Evolutionary conservation across 2,113 vertebrate species (phyloP), one percentile per base, ranked within the genome.

Genomic region (Clarias batrachus): DNA sequence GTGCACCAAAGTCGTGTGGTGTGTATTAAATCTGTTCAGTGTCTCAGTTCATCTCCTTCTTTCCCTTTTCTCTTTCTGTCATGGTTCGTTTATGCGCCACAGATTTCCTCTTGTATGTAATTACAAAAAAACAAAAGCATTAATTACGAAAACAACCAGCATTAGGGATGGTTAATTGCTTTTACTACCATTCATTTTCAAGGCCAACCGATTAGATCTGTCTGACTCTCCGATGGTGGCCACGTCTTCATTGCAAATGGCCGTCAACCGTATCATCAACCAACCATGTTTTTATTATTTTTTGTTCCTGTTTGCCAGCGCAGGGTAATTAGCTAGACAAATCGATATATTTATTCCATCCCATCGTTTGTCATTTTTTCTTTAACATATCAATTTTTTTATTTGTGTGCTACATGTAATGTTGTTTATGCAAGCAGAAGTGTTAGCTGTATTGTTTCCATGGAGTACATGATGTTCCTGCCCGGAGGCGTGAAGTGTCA

Each of bases 131-230:
- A 68, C 63, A 66, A 83, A 83, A 30, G 63, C 62, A 52, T 68
- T 54, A 68, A 52, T 66, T 82, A 82, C 62, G 54, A 85, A 71
- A 88, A 91, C 92, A 90, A 84, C 27, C 66, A 82, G 89, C 86
- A 85, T 91, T 90, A 88, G 83, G 79, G 86, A 25, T 86, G 88
- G 87, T 91, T 92, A 92, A 91, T 91, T 90, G 87, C 81, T 80
- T 88, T 90, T 76, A 68, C 86, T 86, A 71, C 68, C 91, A 89
- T 91, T 92, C 89, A 92, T 91, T 90, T 91, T 87, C 81, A 91
- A 70, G 71, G 80, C 88, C 90, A 92, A 89, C 85, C 90, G 84
- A 92, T 92, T 90, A 85, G 84, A 92, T 92, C 88, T 70, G 57
- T 86, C 82, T 88, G 76, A 87, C 81, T 84, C 84, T 89, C 79